Evolutionary conservation across 2,797 vertebrate species (phyloP), one percentile per base, ranked within the genome.

Genomic region (Hephaestus fuliginosus): DNA sequence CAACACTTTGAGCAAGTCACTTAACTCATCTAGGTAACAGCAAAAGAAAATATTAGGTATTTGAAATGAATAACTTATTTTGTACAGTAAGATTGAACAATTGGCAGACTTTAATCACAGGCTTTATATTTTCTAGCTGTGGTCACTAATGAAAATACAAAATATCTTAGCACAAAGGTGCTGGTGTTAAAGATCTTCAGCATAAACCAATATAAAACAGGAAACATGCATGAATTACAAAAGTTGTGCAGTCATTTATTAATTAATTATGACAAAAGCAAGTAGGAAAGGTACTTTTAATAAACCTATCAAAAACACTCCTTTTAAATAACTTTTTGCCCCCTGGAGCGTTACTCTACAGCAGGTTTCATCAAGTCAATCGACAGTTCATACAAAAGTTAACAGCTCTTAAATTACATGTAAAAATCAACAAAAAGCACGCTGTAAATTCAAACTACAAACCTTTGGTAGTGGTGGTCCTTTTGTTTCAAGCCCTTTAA

Each of bases 381-480:
- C 2, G n/a, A 69, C 46, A 48, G 33, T 58, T 9, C 5, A 8
- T 61, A 74, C 20, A 80, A 76, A 81, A 51, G 22, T 61, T 28
- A 60, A 69, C 8, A 60, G n/a, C 39, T 74, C 22, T 74, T 76
- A 70, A 81, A 82, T 82, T 57, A 74, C 51, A 68, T 28, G 9
- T 49, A 25, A 62, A 15, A 70, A 74, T 70, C 71, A 81, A 58
- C 10, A 58, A 17, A 11, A 78, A 73, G 39, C 15, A 55, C 58
- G 5, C 3, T 14, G 33, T n/a, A 70, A 33, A 49, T 30, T 55
- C 20, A 69, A 53, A 39, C n/a, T 57, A 79, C 20, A 83, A 30
- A 78, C 22, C 82, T 92, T 93, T 92, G 90, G 88, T 86, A 75
- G 71, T 61, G 43, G 69, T 18, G 41, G 28, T 49, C 25, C 13